Base-by-base conservation (phyloP, 2,888 invertebrate species). In the Eupeodes latifasciatus region DNA sequence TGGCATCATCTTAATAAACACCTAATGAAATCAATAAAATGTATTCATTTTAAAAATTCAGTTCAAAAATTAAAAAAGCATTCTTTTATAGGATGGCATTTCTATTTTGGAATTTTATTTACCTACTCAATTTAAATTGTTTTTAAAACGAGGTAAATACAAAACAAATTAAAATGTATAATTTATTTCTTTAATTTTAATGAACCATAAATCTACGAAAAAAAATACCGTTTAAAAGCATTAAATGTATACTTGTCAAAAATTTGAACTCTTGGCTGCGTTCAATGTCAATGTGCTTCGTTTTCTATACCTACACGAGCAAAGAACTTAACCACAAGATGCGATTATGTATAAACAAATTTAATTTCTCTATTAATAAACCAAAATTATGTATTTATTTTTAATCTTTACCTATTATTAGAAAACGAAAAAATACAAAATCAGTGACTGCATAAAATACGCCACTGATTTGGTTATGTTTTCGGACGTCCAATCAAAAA, bases 401-500 rank as follows among this genome's bases (percentile, higher is more conserved):
- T 57, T 36, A 59, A 59, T 7, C 14, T 53, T 40, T 12, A 11
- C 40, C 40, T 75, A 74, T 74, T 77, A 67, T 87, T 81, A 81
- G 80, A 64, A 71, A 66, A 78, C 66, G 53, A 82, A 71, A 71
- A 72, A 84, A 80, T 3, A 64, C 47, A 14, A 62, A 49, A 49
- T 66, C 47, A 47, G 66, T 87, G 80, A 84, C 87, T 74, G 44
- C 75, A 84, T 72, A 19, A 61, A 62, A 71, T 76, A 87, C 87
- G 87, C 79, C 75, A 83, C 75, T 49, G 71, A 75, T 79, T 79
- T 76, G 83, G 86, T 80, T 76, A 66, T 55, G 79, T 5, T 67
- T 72, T 55, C 62, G 61, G 27, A 40, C 16, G 19, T 34, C 81
- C 36, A 53, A 57, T n/a, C 55, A 74, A 40, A 77, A 19, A 79